Evolutionary conservation across 2,797 vertebrate species (phyloP).

Genomic region (Helicolenus hilgendorfi): DNA sequence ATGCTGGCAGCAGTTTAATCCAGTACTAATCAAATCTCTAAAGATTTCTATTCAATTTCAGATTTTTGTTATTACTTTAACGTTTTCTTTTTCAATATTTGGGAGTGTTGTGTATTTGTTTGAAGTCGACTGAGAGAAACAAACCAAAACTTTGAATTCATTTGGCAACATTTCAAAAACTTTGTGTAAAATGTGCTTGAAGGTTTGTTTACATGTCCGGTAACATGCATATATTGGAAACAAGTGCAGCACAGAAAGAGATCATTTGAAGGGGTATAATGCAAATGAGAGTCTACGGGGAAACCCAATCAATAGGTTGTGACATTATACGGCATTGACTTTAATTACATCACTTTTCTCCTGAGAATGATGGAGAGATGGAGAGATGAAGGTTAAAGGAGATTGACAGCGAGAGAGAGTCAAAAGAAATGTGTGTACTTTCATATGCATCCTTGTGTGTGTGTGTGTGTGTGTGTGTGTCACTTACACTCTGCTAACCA

Average conservation of each 20-base stretch:
- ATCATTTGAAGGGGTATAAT: background rate
- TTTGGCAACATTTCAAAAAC: background rate
- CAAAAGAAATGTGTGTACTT: constrained; percentile 20
- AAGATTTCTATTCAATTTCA: background rate
- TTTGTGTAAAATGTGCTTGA: background rate
- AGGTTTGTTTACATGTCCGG: background rate
- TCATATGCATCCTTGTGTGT: background rate
- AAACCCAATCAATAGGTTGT: constrained; percentile 56
- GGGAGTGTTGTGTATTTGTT: background rate
- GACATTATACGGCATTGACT: constrained; percentile 40
- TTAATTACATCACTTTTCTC: constrained; percentile 28
- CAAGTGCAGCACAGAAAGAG: background rate
- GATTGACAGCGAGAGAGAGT: constrained; percentile 46
- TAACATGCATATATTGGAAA: background rate
- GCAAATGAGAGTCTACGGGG: constrained; percentile 11
- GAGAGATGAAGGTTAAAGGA: constrained; percentile 56
- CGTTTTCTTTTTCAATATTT: background rate
- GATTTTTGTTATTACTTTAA: background rate
- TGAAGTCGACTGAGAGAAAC: background rate
- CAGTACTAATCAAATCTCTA: constrained; percentile 13
- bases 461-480: constrained; percentile 8
- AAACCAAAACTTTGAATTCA: background rate
- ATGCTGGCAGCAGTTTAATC: background rate
- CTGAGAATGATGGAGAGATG: constrained; percentile 29
- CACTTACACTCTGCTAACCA: constrained; percentile 57